These are phyloP conservation scores for Castor canadensis DNA, from an alignment of 2,113 vertebrate genomes.

Conservation along the genomic window DNA sequence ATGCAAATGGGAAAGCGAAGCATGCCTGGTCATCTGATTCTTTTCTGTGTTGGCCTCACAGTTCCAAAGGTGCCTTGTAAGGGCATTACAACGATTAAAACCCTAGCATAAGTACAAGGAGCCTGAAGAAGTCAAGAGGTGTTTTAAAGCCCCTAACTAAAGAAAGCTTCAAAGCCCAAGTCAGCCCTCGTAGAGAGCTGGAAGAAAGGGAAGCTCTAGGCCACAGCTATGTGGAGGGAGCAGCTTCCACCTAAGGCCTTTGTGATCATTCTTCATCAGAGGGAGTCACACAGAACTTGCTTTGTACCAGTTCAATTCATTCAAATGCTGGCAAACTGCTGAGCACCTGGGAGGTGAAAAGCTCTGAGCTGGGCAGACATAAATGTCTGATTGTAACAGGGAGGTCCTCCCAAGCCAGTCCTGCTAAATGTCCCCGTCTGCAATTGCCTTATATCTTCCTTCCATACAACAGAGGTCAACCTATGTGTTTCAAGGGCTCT, in stretches of 20 bases:
- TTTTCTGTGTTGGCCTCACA: not conserved
- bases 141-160: not conserved
- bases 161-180: not conserved
- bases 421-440: not conserved
- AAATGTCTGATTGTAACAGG: not conserved
- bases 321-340: not conserved
- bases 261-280: not conserved
- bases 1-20: not conserved
- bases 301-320: not conserved
- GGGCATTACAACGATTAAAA: not conserved
- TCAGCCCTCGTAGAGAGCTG: not conserved
- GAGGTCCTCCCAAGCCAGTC: not conserved
- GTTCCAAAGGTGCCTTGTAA: not conserved
- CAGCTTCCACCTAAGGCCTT: not conserved
- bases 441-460: not conserved
- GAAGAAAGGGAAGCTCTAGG: not conserved
- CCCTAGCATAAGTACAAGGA: not conserved
- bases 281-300: not conserved
- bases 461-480: not conserved
- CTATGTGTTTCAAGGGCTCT: not conserved
- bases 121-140: not conserved
- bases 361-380: not conserved
- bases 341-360: not conserved
- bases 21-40: not conserved
- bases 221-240: not conserved